phyloP scores from a whole-genome alignment of 2,797 vertebrate genomes.

The Bryconaethiops microstoma region DNA sequence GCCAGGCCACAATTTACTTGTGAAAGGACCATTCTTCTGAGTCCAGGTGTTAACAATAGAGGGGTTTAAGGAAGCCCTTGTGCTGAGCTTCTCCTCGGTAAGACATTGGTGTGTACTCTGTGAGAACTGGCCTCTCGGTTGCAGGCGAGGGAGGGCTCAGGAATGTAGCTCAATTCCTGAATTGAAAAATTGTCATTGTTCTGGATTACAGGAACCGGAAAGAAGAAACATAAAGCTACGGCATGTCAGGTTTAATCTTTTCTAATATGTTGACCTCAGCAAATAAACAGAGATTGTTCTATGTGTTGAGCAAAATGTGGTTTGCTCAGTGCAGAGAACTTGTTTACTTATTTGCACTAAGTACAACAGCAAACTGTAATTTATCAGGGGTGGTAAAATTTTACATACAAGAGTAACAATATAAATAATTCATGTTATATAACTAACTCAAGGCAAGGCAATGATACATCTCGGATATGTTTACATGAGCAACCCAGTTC shows the following conservation, averaged over 20 bases:
- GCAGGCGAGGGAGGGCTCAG: conserved; percentile 35
- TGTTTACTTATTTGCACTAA: too few species aligned
- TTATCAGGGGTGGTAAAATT: too few species aligned
- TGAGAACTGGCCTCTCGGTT: conserved; percentile 68
- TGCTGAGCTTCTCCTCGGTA: conserved; percentile 73
- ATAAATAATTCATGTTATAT: too few species aligned
- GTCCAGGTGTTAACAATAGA: conserved; percentile 86
- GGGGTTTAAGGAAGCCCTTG: conserved; percentile 78
- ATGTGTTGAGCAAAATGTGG: too few species aligned
- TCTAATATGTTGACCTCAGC: too few species aligned
- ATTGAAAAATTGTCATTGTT: neutral
- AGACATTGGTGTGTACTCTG: conserved; percentile 67
- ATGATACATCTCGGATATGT: too few species aligned
- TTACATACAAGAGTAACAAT: too few species aligned
- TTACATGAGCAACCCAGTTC: too few species aligned
- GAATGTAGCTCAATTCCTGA: neutral
- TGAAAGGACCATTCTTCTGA: conserved; percentile 78
- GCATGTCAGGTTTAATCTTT: neutral
- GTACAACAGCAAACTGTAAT: too few species aligned
- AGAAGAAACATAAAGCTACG: neutral
- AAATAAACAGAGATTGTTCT: too few species aligned
- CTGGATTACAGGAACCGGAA: neutral
- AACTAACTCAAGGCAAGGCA: too few species aligned
- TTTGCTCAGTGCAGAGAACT: too few species aligned
- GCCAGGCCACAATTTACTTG: conserved; percentile 74